These are phyloP conservation scores for Aldrovandia affinis DNA, from an alignment of 2,797 vertebrate species.

Conservation along the genomic window DNA sequence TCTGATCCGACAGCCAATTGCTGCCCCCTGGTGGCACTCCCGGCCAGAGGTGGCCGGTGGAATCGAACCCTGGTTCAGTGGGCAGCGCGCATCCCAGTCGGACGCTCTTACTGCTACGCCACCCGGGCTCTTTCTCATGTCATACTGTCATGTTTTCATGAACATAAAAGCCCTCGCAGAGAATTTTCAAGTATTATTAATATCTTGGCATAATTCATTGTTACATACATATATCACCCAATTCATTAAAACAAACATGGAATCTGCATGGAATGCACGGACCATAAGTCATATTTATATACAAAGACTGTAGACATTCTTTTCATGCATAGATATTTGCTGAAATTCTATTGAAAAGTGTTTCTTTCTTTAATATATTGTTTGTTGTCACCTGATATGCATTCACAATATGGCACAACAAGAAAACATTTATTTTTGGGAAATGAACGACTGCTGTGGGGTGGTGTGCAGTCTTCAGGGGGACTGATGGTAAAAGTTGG, in stretches of 20 bases:
- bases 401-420: conserved; percentile 30
- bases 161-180: not conserved
- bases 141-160: not conserved
- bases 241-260: conserved; percentile 1
- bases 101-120: too few relatives aligned
- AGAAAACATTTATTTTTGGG: not conserved
- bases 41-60: too few relatives aligned
- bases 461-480: not conserved
- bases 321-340: not conserved
- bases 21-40: too few relatives aligned
- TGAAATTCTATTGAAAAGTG: too few relatives aligned
- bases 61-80: too few relatives aligned
- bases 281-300: not conserved
- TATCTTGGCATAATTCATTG: not conserved
- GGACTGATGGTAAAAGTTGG: not conserved
- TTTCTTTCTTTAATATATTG: not conserved
- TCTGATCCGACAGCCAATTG: too few relatives aligned
- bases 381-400: conserved; percentile 42
- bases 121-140: not conserved
- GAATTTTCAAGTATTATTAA: not conserved
- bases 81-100: too few relatives aligned
- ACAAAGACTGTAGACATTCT: not conserved
- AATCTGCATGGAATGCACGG: not conserved
- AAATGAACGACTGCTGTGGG: not conserved
- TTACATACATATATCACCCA: not conserved